Percentiles rank a stretch among this genome's conserved stretches.
phyloP scores from a whole-genome alignment of 1,140 invertebrate genomes.

The Cryptotermes secundus region DNA sequence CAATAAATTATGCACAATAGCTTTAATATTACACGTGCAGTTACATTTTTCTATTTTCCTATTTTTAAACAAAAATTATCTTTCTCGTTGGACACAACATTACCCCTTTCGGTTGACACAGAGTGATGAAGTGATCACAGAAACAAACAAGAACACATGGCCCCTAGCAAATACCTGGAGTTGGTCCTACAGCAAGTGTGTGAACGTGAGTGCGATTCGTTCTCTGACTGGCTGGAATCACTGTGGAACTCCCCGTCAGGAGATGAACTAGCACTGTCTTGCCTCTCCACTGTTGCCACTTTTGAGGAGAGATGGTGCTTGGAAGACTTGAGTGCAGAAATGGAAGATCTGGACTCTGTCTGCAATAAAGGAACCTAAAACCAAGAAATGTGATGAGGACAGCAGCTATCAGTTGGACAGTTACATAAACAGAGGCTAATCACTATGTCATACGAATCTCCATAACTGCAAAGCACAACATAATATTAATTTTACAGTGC shows the following conservation, averaged over 20 bases:
- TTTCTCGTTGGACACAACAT: too few relatives aligned
- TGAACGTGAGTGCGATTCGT: neutral
- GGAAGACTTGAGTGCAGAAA: conserved; percentile 52
- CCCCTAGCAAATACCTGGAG: neutral
- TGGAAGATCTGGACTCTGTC: conserved; percentile 51
- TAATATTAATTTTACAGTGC: too few relatives aligned
- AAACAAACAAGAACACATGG: neutral
- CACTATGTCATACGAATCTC: neutral
- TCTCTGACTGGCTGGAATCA: conserved; percentile 52
- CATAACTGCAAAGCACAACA: too few relatives aligned
- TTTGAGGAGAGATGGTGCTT: conserved; percentile 48
- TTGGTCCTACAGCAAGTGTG: neutral
- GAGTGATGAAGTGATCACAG: neutral
- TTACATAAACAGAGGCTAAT: neutral
- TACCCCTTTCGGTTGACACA: too few relatives aligned
- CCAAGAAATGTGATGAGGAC: neutral
- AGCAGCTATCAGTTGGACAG: neutral
- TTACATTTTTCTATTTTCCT: too few relatives aligned
- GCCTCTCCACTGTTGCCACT: conserved; percentile 48
- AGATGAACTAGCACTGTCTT: conserved; percentile 54
- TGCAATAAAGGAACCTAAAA: conserved; percentile 47
- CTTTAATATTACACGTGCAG: too few relatives aligned
- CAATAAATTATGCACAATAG: too few relatives aligned
- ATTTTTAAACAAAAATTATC: too few relatives aligned
- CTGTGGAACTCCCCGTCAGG: conserved; percentile 47